phyloP scores from a whole-genome alignment of 2,888 invertebrate species.

The Homarus gammarus region DNA sequence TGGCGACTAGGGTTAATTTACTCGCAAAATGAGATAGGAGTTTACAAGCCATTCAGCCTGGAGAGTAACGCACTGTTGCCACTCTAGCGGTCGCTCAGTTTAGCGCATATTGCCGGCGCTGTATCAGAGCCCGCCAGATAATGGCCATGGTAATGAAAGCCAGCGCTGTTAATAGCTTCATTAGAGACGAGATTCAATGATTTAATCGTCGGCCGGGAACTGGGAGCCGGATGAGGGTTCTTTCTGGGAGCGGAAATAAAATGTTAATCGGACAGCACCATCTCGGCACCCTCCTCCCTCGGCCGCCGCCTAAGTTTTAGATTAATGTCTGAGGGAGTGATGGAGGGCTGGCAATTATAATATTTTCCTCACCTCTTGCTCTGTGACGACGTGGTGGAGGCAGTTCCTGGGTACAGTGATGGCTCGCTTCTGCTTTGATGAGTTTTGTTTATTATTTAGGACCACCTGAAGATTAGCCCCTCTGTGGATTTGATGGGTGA shows the following conservation, averaged over 20 bases:
- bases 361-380: slow-evolving; percentile 9
- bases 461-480: too few species aligned
- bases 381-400: too few species aligned
- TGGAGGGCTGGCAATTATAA: slow-evolving; percentile 11
- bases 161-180: slow-evolving; percentile 55
- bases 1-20: slow-evolving; percentile 33
- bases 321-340: slow-evolving; percentile 22
- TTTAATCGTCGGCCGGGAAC: slow-evolving; percentile 42
- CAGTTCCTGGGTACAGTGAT: too few species aligned
- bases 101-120: slow-evolving; percentile 45
- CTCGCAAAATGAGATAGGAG: slow-evolving; percentile 39
- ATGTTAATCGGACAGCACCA: slow-evolving; percentile 6
- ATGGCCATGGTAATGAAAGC: slow-evolving; percentile 44
- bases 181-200: slow-evolving; percentile 58
- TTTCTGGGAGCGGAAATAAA: slow-evolving; percentile 7
- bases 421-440: not conserved
- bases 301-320: slow-evolving; percentile 21
- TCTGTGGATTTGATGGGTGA: too few species aligned
- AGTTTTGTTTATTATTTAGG: too few species aligned
- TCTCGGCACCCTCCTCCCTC: not conserved
- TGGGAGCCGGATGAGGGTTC: not conserved
- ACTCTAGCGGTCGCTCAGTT: slow-evolving; percentile 43
- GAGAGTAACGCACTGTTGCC: slow-evolving; percentile 29
- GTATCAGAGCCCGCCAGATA: slow-evolving; percentile 45
- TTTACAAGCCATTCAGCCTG: slow-evolving; percentile 19